phyloP scores from a whole-genome alignment of 2,797 vertebrate genomes.

The Gymnocypris eckloni region DNA sequence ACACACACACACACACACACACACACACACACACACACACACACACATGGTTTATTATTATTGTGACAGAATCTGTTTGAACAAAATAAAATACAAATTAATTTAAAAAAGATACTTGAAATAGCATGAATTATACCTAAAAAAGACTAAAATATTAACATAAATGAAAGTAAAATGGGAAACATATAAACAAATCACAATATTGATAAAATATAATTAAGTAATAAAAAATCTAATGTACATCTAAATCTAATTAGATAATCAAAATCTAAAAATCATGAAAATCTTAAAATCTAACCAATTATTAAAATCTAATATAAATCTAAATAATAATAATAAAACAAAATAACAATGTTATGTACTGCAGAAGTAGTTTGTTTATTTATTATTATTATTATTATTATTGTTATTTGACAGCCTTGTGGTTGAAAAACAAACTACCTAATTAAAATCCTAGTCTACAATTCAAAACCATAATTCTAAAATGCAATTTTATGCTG shows the following conservation, averaged over 20 bases:
- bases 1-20: too few relatives aligned
- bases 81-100: neutral
- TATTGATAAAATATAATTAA: neutral
- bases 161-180: neutral
- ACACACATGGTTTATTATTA: neutral
- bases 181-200: too few relatives aligned
- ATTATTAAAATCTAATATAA: neutral
- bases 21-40: neutral
- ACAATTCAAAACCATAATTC: neutral
- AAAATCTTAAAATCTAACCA: neutral
- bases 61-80: conserved; percentile 10
- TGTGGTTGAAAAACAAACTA: neutral
- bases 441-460: conserved; percentile 1
- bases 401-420: too few relatives aligned
- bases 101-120: neutral
- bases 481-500: conserved; percentile 5
- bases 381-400: neutral
- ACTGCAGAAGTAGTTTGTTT: neutral
- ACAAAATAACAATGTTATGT: neutral
- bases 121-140: neutral
- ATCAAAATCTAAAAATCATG: neutral
- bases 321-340: neutral
- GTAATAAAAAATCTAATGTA: neutral
- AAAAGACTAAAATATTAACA: neutral
- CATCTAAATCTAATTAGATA: neutral